Percentiles rank a stretch among this genome's conserved stretches.
Evolutionary conservation across 2,797 vertebrate genomes (phyloP).

Genomic region (Monodelphis domestica): DNA sequence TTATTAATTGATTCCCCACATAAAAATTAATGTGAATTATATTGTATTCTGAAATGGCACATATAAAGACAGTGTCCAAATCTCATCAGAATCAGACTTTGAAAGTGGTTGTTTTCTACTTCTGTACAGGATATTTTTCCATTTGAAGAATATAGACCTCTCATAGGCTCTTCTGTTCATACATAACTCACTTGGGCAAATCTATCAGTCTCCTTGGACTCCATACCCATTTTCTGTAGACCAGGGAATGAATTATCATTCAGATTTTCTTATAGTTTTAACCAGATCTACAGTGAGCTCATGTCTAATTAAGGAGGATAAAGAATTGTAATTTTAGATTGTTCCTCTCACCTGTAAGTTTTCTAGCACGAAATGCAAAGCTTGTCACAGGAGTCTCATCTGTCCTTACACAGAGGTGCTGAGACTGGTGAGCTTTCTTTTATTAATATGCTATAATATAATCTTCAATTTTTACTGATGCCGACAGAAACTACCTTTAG

Average conservation of each 20-base stretch:
- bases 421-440: slow-evolving; percentile 63
- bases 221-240: slow-evolving; percentile 58
- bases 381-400: slow-evolving; percentile 67
- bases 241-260: slow-evolving; percentile 72
- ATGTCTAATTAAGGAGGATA: slow-evolving; percentile 77
- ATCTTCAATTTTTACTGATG: slow-evolving; percentile 52
- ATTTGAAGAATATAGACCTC: background rate
- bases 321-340: slow-evolving; percentile 72
- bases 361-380: slow-evolving; percentile 66
- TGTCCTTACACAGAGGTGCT: slow-evolving; percentile 72
- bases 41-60: slow-evolving; percentile 53
- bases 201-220: slow-evolving; percentile 24
- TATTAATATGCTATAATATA: slow-evolving; percentile 60
- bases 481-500: slow-evolving; percentile 37
- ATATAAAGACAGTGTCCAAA: slow-evolving; percentile 24
- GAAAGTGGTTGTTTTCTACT: slow-evolving; percentile 12
- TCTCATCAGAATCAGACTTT: slow-evolving; percentile 48
- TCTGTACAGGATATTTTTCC: slow-evolving; percentile 44
- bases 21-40: slow-evolving; percentile 68
- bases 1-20: slow-evolving; percentile 75
- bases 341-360: slow-evolving; percentile 67
- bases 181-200: slow-evolving; percentile 57
- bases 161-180: slow-evolving; percentile 28
- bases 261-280: slow-evolving; percentile 66
- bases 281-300: slow-evolving; percentile 68